phyloP scores from a whole-genome alignment of 2,113 vertebrate species.

The Rhombomys opimus region DNA sequence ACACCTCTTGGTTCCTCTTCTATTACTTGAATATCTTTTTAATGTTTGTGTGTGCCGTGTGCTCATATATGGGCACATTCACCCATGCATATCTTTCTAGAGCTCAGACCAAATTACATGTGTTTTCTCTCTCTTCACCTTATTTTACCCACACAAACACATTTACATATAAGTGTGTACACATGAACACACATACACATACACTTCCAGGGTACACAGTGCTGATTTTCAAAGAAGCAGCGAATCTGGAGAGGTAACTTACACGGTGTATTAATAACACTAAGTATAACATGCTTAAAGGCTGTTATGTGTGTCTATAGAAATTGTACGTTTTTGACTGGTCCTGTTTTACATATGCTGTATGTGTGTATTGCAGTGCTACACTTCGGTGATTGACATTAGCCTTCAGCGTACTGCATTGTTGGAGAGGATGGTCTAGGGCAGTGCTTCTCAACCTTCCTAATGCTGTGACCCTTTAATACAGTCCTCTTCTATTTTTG shows the following conservation, averaged over 20 bases:
- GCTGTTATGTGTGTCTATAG: background rate
- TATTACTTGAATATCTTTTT: background rate
- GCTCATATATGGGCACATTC: background rate
- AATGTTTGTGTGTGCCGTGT: background rate
- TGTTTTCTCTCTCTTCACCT: background rate
- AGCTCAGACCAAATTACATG: background rate
- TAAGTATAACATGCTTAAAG: background rate
- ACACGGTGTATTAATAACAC: background rate
- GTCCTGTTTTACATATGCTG: background rate
- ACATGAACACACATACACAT: background rate
- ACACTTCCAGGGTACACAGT: background rate
- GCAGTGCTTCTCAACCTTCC: background rate
- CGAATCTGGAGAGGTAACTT: background rate
- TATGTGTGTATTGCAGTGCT: background rate
- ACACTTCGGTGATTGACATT: background rate
- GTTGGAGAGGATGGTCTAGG: background rate
- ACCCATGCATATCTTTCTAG: background rate
- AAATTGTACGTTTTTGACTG: background rate
- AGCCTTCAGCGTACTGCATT: background rate
- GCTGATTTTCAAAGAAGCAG: background rate
- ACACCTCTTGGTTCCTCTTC: background rate
- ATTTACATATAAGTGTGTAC: background rate
- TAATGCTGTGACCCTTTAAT: background rate
- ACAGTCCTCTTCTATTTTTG: background rate
- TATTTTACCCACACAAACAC: background rate